These are phyloP conservation scores for Procambarus clarkii DNA, from an alignment of 1,140 invertebrate genomes.

Conservation along the genomic window DNA sequence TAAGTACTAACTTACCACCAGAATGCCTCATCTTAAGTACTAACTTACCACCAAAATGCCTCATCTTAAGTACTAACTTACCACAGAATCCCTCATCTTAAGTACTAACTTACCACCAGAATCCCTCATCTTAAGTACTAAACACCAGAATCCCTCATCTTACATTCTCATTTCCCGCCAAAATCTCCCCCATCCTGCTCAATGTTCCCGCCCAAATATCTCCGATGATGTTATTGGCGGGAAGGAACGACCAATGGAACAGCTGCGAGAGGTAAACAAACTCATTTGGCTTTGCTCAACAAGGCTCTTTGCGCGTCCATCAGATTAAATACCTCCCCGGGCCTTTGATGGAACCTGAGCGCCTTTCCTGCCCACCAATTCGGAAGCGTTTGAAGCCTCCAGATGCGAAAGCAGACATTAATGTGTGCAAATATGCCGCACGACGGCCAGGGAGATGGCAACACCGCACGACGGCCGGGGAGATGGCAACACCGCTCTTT, in stretches of 20 bases:
- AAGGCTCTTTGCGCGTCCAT: background rate
- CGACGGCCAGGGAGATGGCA: background rate
- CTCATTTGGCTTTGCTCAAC: slow-evolving; percentile 11
- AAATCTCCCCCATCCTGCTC: too few relatives aligned
- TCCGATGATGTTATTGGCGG: background rate
- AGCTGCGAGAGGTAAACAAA: slow-evolving; percentile 3
- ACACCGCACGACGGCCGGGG: background rate
- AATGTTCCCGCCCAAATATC: background rate
- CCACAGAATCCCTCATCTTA: too few relatives aligned
- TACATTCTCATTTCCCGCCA: too few relatives aligned
- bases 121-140: too few relatives aligned
- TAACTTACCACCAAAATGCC: too few relatives aligned
- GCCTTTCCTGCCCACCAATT: background rate
- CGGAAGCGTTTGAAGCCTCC: slow-evolving; percentile 1
- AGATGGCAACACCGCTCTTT: background rate
- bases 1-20: too few relatives aligned
- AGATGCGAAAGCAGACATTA: background rate
- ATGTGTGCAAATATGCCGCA: background rate
- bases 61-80: too few relatives aligned
- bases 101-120: too few relatives aligned
- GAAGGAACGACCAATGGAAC: background rate
- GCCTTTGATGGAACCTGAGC: slow-evolving; percentile 6
- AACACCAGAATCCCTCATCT: too few relatives aligned
- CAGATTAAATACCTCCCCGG: slow-evolving; percentile 4
- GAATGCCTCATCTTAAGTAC: too few relatives aligned